phyloP scores from a whole-genome alignment of 2,113 vertebrate species.

The Tupaia chinensis region DNA sequence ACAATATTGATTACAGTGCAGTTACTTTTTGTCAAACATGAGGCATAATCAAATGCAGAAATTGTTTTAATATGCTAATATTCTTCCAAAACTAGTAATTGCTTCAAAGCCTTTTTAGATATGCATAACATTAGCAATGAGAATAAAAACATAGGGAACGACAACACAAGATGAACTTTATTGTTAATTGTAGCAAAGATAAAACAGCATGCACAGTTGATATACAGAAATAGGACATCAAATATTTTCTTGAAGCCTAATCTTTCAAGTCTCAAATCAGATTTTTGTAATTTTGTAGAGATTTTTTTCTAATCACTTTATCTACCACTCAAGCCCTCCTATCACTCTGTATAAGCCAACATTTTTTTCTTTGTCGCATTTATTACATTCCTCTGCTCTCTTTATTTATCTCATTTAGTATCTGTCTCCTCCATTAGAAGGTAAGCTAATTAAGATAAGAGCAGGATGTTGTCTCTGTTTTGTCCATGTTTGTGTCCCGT shows the following conservation, averaged over 20 bases:
- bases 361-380: not conserved
- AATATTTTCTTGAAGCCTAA: not conserved
- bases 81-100: not conserved
- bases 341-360: not conserved
- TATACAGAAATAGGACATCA: not conserved
- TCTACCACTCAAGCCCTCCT: not conserved
- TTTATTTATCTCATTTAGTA: not conserved
- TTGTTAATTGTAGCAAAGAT: not conserved
- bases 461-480: not conserved
- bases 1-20: not conserved
- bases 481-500: not conserved
- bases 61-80: slow-evolving; percentile 31
- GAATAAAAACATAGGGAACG: not conserved
- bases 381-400: not conserved
- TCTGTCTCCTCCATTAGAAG: not conserved
- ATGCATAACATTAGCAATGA: not conserved
- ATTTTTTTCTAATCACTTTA: not conserved
- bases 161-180: not conserved
- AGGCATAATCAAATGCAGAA: not conserved
- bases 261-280: not conserved
- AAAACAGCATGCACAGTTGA: not conserved
- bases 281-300: not conserved
- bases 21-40: not conserved
- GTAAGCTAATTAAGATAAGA: not conserved
- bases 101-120: not conserved